Evolutionary conservation across 2,888 invertebrate species (phyloP).

Genomic region (Malthinus seriepunctatus): DNA sequence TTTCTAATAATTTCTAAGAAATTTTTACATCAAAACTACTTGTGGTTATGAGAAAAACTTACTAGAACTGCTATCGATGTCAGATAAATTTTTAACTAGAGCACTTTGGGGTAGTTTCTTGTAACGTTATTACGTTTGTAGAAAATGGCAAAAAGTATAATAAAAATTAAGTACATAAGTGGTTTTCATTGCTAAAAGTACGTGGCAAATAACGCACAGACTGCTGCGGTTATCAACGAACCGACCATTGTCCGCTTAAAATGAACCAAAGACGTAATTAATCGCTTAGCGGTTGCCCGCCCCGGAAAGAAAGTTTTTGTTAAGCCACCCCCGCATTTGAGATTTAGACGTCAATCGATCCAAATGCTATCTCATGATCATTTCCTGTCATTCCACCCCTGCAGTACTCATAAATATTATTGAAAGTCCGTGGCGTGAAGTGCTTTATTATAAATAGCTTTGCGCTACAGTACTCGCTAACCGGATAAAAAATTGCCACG

Average conservation of each 20-base stretch:
- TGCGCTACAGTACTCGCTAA: constrained; percentile 11
- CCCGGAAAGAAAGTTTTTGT: constrained; percentile 39
- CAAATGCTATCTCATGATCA: constrained; percentile 13
- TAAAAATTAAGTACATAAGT: constrained; percentile 28
- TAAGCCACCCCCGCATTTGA: constrained; percentile 33
- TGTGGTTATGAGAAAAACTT: no score
- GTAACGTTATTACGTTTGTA: constrained; percentile 14
- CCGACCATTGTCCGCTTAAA: constrained; percentile 39
- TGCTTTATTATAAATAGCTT: constrained; percentile 19
- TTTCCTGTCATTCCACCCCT: constrained; percentile 14
- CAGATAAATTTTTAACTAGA: background rate
- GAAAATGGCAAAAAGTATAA: constrained; percentile 21
- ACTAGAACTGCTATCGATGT: no score
- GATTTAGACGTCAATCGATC: constrained; percentile 38
- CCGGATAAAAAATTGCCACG: constrained; percentile 10
- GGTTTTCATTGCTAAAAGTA: constrained; percentile 26
- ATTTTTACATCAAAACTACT: no score
- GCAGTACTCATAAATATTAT: constrained; percentile 20
- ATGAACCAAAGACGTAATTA: constrained; percentile 49
- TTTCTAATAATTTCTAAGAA: no score
- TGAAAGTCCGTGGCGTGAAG: constrained; percentile 11
- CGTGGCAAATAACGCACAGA: constrained; percentile 28
- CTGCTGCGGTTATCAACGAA: constrained; percentile 25
- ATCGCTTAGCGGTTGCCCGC: constrained; percentile 44
- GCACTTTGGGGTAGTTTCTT: constrained; percentile 4